These are phyloP conservation scores for Tipula vernalis DNA, from an alignment of 2,888 invertebrate species.

Conservation along the genomic window DNA sequence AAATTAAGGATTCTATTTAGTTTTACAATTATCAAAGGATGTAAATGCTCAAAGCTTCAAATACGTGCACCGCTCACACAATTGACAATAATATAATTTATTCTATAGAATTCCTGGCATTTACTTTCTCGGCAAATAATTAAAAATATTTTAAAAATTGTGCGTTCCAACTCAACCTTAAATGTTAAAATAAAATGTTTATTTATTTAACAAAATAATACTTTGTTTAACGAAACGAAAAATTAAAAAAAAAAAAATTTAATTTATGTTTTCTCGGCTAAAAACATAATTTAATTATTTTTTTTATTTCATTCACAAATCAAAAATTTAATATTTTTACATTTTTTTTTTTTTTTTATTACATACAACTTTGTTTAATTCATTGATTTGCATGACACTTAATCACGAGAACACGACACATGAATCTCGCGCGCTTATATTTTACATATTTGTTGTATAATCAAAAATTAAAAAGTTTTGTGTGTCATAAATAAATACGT, in stretches of 20 bases:
- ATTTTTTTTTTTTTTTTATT: background rate
- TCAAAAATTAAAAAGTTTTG: background rate
- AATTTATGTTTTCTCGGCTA: background rate
- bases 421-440: background rate
- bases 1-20: too few relatives aligned
- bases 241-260: background rate
- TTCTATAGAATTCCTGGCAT: too few relatives aligned
- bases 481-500: background rate
- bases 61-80: too few relatives aligned
- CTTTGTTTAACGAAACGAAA: background rate
- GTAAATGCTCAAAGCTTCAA: too few relatives aligned
- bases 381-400: background rate
- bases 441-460: background rate
- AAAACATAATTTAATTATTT: background rate
- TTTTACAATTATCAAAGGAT: too few relatives aligned
- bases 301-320: background rate
- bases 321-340: background rate
- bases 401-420: slow-evolving; percentile 7
- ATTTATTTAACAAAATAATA: background rate
- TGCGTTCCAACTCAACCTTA: too few relatives aligned
- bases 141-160: too few relatives aligned
- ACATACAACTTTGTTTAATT: background rate
- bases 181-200: too few relatives aligned
- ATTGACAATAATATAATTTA: too few relatives aligned
- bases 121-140: too few relatives aligned